phyloP scores from a whole-genome alignment of 1,140 invertebrate genomes.

The Drosophila littoralis region DNA sequence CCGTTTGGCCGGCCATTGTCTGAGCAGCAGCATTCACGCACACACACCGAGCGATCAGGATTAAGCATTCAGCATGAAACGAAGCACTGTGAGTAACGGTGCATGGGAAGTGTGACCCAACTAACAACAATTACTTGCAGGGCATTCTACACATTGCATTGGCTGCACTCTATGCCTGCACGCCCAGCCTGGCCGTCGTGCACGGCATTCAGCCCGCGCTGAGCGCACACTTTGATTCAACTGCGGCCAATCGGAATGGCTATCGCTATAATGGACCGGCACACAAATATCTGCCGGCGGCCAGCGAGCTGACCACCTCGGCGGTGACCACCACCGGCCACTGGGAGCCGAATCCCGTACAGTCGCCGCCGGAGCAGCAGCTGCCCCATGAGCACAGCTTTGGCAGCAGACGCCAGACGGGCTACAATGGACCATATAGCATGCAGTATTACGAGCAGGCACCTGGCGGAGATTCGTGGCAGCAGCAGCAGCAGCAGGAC shows the following conservation, averaged over 20 bases:
- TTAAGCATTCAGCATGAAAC: conserved; percentile 1
- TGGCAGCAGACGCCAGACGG: conserved; percentile 1
- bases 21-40: conserved; percentile 9
- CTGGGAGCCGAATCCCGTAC: conserved; percentile 37
- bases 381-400: conserved; percentile 26
- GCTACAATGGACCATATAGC: conserved; percentile 49
- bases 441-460: conserved; percentile 36
- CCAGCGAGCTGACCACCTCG: conserved; percentile 37
- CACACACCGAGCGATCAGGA: not conserved
- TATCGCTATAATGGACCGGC: conserved; percentile 71
- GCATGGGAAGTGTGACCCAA: not conserved
- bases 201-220: conserved; percentile 35
- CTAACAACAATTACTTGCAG: not conserved
- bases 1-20: conserved; percentile 26
- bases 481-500: not conserved
- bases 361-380: not conserved
- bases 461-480: too few relatives aligned
- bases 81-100: conserved; percentile 9
- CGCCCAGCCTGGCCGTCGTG: conserved; percentile 24
- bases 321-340: conserved; percentile 33
- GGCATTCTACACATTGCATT: not conserved
- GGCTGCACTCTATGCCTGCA: not conserved
- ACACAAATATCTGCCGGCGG: conserved; percentile 63
- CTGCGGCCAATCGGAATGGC: conserved; percentile 39
- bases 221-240: not conserved